Percentiles rank a stretch among this genome's conserved stretches.
Conservation (phyloP, 1,140 invertebrate genomes). For the Leguminivora glycinivorella region DNA sequence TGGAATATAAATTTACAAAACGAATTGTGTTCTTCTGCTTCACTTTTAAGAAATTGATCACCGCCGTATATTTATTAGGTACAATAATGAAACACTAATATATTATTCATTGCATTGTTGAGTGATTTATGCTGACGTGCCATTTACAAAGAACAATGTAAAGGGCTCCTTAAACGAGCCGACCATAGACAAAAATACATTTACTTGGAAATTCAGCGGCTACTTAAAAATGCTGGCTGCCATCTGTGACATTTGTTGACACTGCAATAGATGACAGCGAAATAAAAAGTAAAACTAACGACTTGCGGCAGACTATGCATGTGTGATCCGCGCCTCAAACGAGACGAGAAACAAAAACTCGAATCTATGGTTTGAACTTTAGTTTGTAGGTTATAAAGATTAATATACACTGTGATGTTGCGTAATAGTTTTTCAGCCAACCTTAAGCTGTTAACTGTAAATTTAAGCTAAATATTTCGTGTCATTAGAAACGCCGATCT, state of each 20-base stretch:
- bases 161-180: background rate
- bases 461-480: conserved; percentile 57
- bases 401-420: conserved; percentile 30
- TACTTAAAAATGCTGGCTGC: conserved; percentile 47
- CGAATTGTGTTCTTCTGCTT: background rate
- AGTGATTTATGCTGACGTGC: background rate
- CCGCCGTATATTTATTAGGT: background rate
- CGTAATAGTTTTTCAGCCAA: conserved; percentile 35
- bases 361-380: conserved; percentile 22
- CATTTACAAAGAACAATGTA: background rate
- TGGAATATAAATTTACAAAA: background rate
- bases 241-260: conserved; percentile 68
- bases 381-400: conserved; percentile 23
- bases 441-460: conserved; percentile 53
- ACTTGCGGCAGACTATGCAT: conserved; percentile 56
- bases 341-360: conserved; percentile 36
- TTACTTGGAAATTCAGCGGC: conserved; percentile 31
- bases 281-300: conserved; percentile 62
- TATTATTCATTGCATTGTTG: background rate
- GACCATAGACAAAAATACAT: conserved; percentile 21
- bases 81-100: background rate
- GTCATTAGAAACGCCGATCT: conserved; percentile 41
- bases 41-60: background rate
- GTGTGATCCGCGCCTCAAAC: conserved; percentile 57
- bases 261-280: conserved; percentile 45